Evolutionary conservation across 2,797 vertebrate genomes (phyloP), one percentile per base, ranked within the genome.

Genomic region (Acanthopagrus latus): DNA sequence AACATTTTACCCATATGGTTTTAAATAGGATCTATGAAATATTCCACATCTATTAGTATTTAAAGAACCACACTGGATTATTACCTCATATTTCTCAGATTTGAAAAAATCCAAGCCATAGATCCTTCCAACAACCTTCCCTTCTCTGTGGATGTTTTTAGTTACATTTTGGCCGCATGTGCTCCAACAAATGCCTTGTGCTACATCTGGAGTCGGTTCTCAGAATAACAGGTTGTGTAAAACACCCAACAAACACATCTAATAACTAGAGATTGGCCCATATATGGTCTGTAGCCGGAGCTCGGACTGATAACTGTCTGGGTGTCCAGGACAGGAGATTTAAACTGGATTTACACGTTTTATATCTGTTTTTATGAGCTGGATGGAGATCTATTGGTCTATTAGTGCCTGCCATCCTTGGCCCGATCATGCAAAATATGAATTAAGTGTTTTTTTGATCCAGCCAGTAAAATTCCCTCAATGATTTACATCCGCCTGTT

Each of bases 161-260:
- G 11, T 66, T 78, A 29, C 38, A 9, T 71, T 56, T 66, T 71
- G 69, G 75, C 77, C 46, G 60, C 76, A 64, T 46, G 9, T 46
- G 9, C 38, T 51, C 43, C 29, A 60, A 4, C 20, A 66, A 64
- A 81, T 73, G 66, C 67, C 64, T 71, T 16, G 12, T 23, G 25
- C 62, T 76, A 55, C 77, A 81, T 89, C 82, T 85, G 83, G 81
- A 88, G 46, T 21, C 21, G 29, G 43, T 77, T 83, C 46, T 81
- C 51, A 17, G 60, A 69, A 72, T 60, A 73, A 51, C 80, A 78
- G 48, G 47, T 74, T 76, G 74, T 57, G 27, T 62, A 71, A 78
- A 79, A 78, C 50, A 81, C 72, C 66, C 50, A 72, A 68, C 65
- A 78, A 84, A 87, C 64, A 64, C 38, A 43, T 58, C 44, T 58